These are phyloP conservation scores for Passerculus sandwichensis DNA, from an alignment of 2,797 vertebrate genomes.

Conservation along the genomic window DNA sequence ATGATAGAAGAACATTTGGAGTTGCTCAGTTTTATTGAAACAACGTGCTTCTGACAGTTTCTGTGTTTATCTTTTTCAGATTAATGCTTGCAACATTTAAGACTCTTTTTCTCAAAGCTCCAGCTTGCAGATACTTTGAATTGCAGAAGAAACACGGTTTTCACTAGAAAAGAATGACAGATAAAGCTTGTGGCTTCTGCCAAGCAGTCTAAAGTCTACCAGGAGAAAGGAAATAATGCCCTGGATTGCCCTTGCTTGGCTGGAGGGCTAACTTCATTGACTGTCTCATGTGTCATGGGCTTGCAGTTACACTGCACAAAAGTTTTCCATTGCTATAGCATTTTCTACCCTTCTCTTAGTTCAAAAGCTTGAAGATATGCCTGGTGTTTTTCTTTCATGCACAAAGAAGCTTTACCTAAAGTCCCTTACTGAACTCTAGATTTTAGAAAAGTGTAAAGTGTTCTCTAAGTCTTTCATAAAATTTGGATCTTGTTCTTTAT, in stretches of 20 bases:
- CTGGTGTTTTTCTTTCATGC: background rate
- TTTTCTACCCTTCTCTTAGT: background rate
- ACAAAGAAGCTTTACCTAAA: background rate
- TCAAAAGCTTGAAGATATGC: background rate
- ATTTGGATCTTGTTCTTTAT: background rate
- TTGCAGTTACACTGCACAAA: background rate
- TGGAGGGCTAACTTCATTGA: background rate
- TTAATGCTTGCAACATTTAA: background rate
- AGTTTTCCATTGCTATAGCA: background rate
- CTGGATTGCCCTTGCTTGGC: background rate
- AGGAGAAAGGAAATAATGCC: background rate
- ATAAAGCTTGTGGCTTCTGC: background rate
- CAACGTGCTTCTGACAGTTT: rapidly evolving
- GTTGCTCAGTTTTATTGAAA: background rate
- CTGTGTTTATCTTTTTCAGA: background rate
- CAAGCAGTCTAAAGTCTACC: background rate
- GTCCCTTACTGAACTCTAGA: background rate
- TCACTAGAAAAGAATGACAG: background rate
- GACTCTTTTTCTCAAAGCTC: background rate
- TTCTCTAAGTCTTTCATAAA: background rate
- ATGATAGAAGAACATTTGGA: background rate
- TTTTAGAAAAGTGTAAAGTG: background rate
- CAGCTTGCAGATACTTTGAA: background rate
- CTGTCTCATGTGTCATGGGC: background rate
- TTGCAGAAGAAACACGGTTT: background rate